Percentiles rank a stretch among this genome's conserved stretches.
Conservation (phyloP, 2,797 vertebrate genomes). For the Enteromius afrohamiltoni region DNA sequence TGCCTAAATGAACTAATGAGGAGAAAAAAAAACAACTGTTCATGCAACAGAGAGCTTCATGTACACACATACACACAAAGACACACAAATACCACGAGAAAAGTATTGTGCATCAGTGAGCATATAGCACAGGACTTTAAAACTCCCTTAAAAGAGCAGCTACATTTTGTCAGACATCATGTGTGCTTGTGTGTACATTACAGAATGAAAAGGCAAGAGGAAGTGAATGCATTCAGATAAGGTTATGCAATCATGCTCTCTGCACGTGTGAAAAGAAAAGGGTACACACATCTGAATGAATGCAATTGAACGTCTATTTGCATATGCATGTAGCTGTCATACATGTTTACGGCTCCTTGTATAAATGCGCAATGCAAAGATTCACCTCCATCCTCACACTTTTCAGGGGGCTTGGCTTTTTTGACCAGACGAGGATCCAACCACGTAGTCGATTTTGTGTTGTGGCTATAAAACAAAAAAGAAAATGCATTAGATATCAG, state of each 20-base stretch:
- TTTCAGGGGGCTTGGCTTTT: constrained; percentile 97
- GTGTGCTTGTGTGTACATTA: constrained; percentile 42
- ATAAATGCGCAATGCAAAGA: constrained; percentile 38
- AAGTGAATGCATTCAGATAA: constrained; percentile 53
- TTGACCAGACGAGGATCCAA: constrained; percentile 95
- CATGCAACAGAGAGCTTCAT: constrained; percentile 69
- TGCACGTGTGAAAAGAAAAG: not conserved
- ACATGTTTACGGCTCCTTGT: constrained; percentile 23
- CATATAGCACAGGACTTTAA: constrained; percentile 65
- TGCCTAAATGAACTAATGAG: constrained; percentile 57
- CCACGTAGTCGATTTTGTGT: constrained; percentile 98
- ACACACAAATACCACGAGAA: constrained; percentile 65
- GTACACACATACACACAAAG: constrained; percentile 64
- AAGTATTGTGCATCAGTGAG: constrained; percentile 53
- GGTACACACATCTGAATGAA: constrained; percentile 6
- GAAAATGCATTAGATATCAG: not conserved
- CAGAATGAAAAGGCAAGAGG: constrained; percentile 28
- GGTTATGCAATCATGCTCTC: constrained; percentile 31
- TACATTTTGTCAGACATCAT: constrained; percentile 44
- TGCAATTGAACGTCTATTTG: not conserved
- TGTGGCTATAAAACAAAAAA: constrained; percentile 83
- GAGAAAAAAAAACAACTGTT: constrained; percentile 55
- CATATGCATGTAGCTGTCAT: not conserved
- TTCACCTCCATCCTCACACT: constrained; percentile 97
- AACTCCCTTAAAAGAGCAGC: constrained; percentile 67